Conservation (phyloP, 2,888 invertebrate species). For the Horisme vitalbata region DNA sequence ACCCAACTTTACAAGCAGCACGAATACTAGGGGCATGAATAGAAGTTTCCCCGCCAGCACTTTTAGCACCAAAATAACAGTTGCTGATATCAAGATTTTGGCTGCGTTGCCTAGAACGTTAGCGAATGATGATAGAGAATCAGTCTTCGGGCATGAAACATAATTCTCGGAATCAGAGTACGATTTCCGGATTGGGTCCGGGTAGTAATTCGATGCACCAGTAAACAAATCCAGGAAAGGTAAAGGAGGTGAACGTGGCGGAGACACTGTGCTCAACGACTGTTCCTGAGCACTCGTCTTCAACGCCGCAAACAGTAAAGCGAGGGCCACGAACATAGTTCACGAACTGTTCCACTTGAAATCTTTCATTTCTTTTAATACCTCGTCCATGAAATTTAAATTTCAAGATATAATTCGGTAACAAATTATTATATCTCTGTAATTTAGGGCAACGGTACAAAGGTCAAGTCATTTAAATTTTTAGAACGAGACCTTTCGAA, state of each 20-base stretch:
- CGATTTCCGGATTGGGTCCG: constrained; percentile 63
- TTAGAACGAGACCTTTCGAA: constrained; percentile 42
- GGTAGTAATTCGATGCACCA: constrained; percentile 63
- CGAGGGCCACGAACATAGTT: constrained; percentile 65
- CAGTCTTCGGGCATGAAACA: constrained; percentile 64
- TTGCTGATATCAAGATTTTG: constrained; percentile 73
- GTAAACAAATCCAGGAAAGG: constrained; percentile 71
- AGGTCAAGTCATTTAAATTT: constrained; percentile 53
- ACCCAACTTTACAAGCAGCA: constrained; percentile 67
- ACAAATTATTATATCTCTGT: constrained; percentile 59
- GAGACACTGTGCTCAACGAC: constrained; percentile 55
- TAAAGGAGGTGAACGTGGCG: constrained; percentile 48
- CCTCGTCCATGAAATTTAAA: constrained; percentile 72
- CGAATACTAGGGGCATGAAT: constrained; percentile 62
- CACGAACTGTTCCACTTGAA: constrained; percentile 70
- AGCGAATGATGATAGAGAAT: constrained; percentile 66
- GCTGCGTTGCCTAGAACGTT: constrained; percentile 71
- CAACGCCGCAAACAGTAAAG: constrained; percentile 57
- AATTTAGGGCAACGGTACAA: constrained; percentile 57
- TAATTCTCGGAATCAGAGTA: constrained; percentile 59
- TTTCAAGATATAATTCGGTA: constrained; percentile 61
- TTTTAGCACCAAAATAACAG: constrained; percentile 68
- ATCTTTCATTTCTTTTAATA: constrained; percentile 63
- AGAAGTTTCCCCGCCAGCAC: constrained; percentile 68
- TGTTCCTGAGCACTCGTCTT: constrained; percentile 61